Evolutionary conservation across 2,113 vertebrate genomes (phyloP), one percentile per base, ranked within the genome.

Genomic region (Hydropotes inermis): DNA sequence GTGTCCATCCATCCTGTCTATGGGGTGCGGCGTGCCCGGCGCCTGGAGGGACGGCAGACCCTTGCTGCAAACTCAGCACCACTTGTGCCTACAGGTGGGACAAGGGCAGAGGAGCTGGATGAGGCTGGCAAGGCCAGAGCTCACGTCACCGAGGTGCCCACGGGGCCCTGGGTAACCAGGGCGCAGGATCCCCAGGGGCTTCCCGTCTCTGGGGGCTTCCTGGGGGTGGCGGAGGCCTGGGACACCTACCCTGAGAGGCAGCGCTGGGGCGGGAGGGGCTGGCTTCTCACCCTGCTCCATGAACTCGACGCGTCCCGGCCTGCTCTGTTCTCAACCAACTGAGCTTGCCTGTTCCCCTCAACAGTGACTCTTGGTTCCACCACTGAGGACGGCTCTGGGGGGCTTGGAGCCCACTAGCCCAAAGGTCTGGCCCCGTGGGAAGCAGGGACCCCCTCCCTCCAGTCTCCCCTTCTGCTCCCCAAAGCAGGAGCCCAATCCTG

Each of bases 71-170:
- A n/a, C 74, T 43, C 17, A 23, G 36, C n/a, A 1, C 19, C 58
- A 23, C 50, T n/a, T 16, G 25, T 45, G 39, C 76, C 33, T 9
- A 10, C 13, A 28, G 28, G 17, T 36, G 54, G 81, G 14, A 27
- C 2, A 9, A 47, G 33, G 52, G 19, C 70, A 79, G 47, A 86
- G n/a, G 14, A 33, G 36, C 81, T 43, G 70, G n/a, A 12, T 0
- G 0, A 82, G 30, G 43, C 1, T 25, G 47, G n/a, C 10, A 52
- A n/a, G 54, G 39, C 0, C 8, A 57, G 13, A 52, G 58, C 28
- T 52, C 39, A 19, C 0, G 1, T 36, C 4, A 1, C 5, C 0
- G 2, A 43, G 30, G 27, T 1, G 30, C 10, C 27, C 21, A 2
- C 17, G 12, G 27, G 14, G n/a, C 2, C 61, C n/a, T 4, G 13